phyloP scores from a whole-genome alignment of 2,888 invertebrate genomes.

The Alloscopus bannaensis region DNA sequence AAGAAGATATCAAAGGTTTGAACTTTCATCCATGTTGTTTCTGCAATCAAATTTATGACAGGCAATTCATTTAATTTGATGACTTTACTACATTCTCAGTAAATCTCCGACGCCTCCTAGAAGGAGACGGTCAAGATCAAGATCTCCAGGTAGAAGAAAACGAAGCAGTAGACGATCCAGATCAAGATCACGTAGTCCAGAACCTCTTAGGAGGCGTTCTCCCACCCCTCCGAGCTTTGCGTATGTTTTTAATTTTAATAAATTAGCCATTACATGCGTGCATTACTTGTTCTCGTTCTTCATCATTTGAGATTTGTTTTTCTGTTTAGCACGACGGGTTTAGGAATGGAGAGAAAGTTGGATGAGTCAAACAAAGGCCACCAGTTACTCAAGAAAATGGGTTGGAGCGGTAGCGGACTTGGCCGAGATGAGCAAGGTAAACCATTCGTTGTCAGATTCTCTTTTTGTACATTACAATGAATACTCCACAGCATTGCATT shows the following conservation, averaged over 20 bases:
- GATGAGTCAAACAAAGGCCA: constrained; percentile 97
- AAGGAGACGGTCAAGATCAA: constrained; percentile 67
- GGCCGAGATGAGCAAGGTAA: constrained; percentile 96
- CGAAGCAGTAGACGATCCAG: constrained; percentile 69
- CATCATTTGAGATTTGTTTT: too few relatives aligned
- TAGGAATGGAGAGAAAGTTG: constrained; percentile 70
- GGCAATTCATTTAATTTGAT: constrained; percentile 4
- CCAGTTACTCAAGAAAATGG: constrained; percentile 98
- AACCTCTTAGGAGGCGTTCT: constrained; percentile 75
- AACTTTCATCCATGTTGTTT: too few relatives aligned
- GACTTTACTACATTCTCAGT: constrained; percentile 24
- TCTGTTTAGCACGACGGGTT: constrained; percentile 57
- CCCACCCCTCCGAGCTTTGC: constrained; percentile 75
- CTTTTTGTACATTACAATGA: neutral
- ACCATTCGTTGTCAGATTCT: neutral
- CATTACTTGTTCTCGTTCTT: too few relatives aligned
- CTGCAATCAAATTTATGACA: too few relatives aligned
- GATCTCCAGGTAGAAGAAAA: constrained; percentile 63
- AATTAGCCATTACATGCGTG: too few relatives aligned
- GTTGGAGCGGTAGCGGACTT: constrained; percentile 96
- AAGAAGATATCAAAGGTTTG: constrained; percentile 73
- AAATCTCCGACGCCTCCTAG: constrained; percentile 67
- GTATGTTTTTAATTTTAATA: constrained; percentile 62
- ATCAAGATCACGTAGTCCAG: constrained; percentile 76
- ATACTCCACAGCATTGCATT: too few relatives aligned